Evolutionary conservation across 2,888 invertebrate species (phyloP), one percentile per base, ranked within the genome.

Genomic region (Stegana nigrithorax): DNA sequence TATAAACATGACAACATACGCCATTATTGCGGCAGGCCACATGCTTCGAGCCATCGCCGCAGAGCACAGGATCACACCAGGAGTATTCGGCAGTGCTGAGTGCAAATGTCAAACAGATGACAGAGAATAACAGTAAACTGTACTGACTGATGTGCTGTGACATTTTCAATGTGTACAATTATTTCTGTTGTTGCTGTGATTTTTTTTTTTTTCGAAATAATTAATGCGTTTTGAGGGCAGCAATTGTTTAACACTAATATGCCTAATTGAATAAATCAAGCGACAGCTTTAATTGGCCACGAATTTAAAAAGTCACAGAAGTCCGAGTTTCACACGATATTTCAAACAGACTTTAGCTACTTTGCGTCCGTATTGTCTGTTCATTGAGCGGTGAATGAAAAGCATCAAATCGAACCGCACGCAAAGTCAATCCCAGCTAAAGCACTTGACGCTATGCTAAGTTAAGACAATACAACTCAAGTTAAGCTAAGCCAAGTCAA

Each of bases 21-120:
- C 84, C 86, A 65, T 74, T 75, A 61, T 84, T 84, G 39, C 71
- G 75, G 42, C 84, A 85, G 19, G 84, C 84, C 12, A 85, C 71
- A 53, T 85, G 84, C 5, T 65, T 69, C 0, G 68, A 64, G 10
- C 78, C 82, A 1, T 45, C 51, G 1, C 65, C 75, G 60, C 80
- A 84, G 1, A 83, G 66, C 45, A 63, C 67, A 4, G 75, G 75
- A 80, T 84, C 81, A 67, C 83, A 83, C 83, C 83, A 83, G 19
- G 76, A 70, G 29, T 70, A 81, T 2, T 70, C 71, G 45, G 67
- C 72, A 32, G 47, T 51, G 2, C 44, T 29, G n/a, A 44, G 42
- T 17, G 25, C 4, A 19, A 71, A 26, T 21, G 53, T 47, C 59
- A 29, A 53, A 29, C 12, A 32, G 19, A 32, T 32, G n/a, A 39